These are phyloP conservation scores for Oscheius sp. DNA, from an alignment of 2,888 invertebrate genomes.

Conservation along the genomic window DNA sequence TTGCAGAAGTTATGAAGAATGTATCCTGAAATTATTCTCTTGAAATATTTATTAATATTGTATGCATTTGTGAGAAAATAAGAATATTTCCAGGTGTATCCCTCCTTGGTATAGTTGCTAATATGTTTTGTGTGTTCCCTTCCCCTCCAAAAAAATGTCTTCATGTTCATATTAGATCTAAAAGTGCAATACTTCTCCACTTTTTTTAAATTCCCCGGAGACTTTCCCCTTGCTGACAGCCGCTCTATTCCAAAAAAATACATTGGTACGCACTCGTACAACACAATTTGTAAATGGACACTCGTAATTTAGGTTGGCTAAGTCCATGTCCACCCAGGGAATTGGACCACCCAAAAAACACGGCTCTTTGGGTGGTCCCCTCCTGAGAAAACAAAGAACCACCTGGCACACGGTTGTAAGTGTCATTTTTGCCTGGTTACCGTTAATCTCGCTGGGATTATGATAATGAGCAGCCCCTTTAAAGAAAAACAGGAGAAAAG, in stretches of 20 bases:
- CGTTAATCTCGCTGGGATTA: neutral
- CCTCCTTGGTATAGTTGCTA: neutral
- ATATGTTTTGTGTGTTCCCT: neutral
- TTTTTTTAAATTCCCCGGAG: constrained; percentile 19
- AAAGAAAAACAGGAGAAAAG: neutral
- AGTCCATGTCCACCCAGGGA: constrained; percentile 30
- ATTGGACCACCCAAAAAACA: constrained; percentile 20
- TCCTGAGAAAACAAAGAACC: neutral
- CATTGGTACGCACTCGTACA: constrained; percentile 35
- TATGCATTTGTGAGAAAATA: too few relatives aligned
- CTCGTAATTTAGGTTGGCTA: constrained; percentile 29
- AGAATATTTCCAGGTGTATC: too few relatives aligned
- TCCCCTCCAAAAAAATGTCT: neutral
- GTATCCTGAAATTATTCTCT: neutral
- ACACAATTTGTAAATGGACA: constrained; percentile 37
- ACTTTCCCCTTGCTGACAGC: constrained; percentile 23
- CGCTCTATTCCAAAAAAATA: constrained; percentile 20
- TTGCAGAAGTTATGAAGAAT: neutral
- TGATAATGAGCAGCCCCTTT: neutral
- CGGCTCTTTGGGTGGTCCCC: constrained; percentile 14
- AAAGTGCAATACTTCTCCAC: constrained; percentile 13
- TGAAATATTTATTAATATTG: too few relatives aligned
- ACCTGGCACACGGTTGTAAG: neutral
- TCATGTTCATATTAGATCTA: neutral
- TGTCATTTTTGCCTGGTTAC: neutral